phyloP scores from a whole-genome alignment of 2,113 vertebrate genomes.

The Halcyon malimbica region DNA sequence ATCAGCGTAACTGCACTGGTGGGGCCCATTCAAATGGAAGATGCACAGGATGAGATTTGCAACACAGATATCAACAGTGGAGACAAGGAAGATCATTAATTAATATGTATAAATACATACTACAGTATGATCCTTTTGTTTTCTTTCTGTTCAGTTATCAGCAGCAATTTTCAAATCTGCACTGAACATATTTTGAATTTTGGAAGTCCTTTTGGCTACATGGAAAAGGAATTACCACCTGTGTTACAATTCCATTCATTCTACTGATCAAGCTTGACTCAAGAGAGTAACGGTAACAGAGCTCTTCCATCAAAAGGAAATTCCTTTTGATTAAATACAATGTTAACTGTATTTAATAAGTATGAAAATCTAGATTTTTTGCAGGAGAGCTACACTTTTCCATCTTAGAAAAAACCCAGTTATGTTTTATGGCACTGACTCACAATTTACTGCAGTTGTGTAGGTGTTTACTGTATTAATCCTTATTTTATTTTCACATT shows the following conservation, averaged over 20 bases:
- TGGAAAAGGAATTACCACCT: background rate
- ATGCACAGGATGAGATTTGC: background rate
- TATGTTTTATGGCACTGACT: background rate
- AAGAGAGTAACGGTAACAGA: background rate
- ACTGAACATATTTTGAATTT: background rate
- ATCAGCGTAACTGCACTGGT: accelerated
- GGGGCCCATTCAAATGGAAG: background rate
- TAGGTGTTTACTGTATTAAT: background rate
- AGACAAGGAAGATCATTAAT: background rate
- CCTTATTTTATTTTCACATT: background rate
- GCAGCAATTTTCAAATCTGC: background rate
- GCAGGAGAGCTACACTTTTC: background rate
- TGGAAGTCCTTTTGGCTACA: background rate
- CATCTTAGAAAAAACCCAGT: background rate
- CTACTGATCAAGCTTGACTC: background rate
- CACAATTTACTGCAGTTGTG: background rate
- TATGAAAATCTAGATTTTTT: background rate
- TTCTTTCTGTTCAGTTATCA: background rate
- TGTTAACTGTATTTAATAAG: background rate
- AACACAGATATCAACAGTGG: accelerated
- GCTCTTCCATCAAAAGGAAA: background rate
- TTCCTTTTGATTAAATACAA: background rate
- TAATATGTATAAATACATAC: background rate
- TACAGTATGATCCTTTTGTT: background rate
- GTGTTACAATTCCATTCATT: background rate